Evolutionary conservation across 2,888 invertebrate genomes (phyloP), one percentile per base, ranked within the genome.

Genomic region (Drosophila sordidula): DNA sequence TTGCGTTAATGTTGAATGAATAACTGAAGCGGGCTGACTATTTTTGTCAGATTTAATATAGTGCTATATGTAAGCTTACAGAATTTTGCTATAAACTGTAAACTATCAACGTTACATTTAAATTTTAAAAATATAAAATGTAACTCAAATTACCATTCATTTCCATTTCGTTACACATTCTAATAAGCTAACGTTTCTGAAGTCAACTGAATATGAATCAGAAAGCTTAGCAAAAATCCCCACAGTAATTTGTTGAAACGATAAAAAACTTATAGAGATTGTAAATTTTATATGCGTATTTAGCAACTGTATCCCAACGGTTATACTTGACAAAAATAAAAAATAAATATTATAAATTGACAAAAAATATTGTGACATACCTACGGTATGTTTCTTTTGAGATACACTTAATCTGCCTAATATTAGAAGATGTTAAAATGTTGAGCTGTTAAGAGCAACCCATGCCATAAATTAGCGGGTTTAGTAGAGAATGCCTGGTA

Each of bases 381-480:
- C 9, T 29, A 2, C 32, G 36, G 18, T n/a, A 0, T 32, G 16
- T 55, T 47, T 56, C 8, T 34, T 41, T 44, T 42, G 41, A 42
- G 39, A 25, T 47, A 36, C 18, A 18, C 18, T 2, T 18, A 18
- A 18, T 18, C 18, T 18, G 18, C 18, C 32, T 14, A 62, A 62
- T 62, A 63, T 34, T 26, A 29, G 62, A 34, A 49, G 49, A 70
- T 50, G 63, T 64, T 51, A 45, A 64, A 52, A 52, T 61, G n/a
- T 42, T 61, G 12, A 62, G 39, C 25, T 52, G 41, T 18, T 52
- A 63, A 50, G 22, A 32, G 16, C 52, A 29, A 47, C 49, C 36
- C 45, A 22, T n/a, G 50, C 42, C 47, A 54, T 76, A 71, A 71
- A 76, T 76, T 25, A 59, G 26, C 6, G 42, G 56, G 41, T 22